phyloP scores from a whole-genome alignment of 2,797 vertebrate species.

The Microctenopoma lineatum region DNA sequence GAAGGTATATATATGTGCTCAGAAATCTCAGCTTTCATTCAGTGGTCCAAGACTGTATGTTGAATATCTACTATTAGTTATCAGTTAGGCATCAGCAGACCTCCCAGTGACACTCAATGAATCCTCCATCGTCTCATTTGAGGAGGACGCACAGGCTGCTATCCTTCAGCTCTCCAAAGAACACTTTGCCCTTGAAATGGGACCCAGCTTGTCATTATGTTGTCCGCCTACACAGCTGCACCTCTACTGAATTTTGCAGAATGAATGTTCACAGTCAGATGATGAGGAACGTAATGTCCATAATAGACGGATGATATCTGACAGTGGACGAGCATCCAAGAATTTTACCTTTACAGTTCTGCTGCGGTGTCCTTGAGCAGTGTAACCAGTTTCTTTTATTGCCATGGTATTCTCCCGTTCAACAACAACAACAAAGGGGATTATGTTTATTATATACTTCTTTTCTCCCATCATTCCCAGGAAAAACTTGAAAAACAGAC shows the following conservation, averaged over 20 bases:
- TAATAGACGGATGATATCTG: constrained; percentile 14
- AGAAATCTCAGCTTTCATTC: too few relatives aligned
- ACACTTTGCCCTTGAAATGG: neutral
- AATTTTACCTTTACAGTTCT: constrained; percentile 6
- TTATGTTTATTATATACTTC: neutral
- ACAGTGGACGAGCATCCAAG: neutral
- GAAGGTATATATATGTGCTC: too few relatives aligned
- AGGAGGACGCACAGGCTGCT: neutral
- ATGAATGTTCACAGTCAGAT: neutral
- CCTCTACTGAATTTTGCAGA: neutral
- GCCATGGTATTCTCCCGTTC: constrained; percentile 3
- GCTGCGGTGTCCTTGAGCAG: constrained; percentile 10
- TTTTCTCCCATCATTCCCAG: neutral
- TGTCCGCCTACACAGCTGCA: constrained; percentile 14
- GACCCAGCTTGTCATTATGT: neutral
- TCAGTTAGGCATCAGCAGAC: neutral
- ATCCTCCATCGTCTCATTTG: neutral
- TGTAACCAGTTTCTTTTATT: constrained; percentile 3
- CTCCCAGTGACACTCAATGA: constrained; percentile 5
- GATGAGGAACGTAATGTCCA: constrained; percentile 1
- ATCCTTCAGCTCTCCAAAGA: constrained; percentile 2
- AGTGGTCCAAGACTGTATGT: too few relatives aligned
- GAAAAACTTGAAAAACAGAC: neutral
- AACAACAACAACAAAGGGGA: too few relatives aligned
- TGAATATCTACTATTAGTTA: too few relatives aligned